These are phyloP conservation scores for Cassiopea xamachana DNA, from an alignment of 30 jellyfish, hydroid and myxozoan genomes.

Conservation along the genomic window DNA sequence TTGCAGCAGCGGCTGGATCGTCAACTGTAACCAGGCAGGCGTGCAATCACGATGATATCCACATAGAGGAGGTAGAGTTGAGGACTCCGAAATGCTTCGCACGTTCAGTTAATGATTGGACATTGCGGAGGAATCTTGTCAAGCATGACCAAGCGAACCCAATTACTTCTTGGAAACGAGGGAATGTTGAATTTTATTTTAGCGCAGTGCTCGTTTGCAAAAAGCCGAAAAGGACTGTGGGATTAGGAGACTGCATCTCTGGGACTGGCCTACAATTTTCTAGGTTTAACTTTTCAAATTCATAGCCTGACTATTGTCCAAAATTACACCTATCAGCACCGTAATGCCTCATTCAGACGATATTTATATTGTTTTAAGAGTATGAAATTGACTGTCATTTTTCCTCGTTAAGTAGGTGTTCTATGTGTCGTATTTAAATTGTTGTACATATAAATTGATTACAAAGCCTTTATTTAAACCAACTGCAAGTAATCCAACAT, in stretches of 20 bases:
- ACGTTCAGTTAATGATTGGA: conserved; percentile 83
- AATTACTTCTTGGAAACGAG: conserved; percentile 83
- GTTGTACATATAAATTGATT: too few species aligned
- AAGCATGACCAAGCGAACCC: conserved; percentile 93
- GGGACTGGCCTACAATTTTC: conserved; percentile 92
- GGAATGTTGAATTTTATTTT: conserved; percentile 66
- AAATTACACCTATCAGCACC: too few species aligned
- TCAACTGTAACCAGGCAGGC: conserved; percentile 90
- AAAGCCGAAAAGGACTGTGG: conserved; percentile 89
- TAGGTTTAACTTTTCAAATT: conserved; percentile 17
- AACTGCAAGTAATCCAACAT: too few species aligned
- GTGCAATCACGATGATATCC: conserved; percentile 78
- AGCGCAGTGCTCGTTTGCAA: conserved; percentile 93
- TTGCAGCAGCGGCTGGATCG: conserved; percentile 98
- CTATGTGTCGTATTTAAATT: too few species aligned
- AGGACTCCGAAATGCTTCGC: conserved; percentile 91
- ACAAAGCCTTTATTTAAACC: too few species aligned
- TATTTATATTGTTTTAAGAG: too few species aligned
- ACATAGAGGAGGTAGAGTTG: conserved; percentile 72
- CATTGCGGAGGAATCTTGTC: conserved; percentile 84
- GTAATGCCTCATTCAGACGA: too few species aligned
- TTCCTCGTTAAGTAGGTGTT: too few species aligned
- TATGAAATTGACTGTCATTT: too few species aligned
- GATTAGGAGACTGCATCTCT: conserved; percentile 92
- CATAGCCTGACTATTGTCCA: background rate